Base-by-base conservation (phyloP, 2,113 vertebrate genomes). In the Myxocyprinus asiaticus region DNA sequence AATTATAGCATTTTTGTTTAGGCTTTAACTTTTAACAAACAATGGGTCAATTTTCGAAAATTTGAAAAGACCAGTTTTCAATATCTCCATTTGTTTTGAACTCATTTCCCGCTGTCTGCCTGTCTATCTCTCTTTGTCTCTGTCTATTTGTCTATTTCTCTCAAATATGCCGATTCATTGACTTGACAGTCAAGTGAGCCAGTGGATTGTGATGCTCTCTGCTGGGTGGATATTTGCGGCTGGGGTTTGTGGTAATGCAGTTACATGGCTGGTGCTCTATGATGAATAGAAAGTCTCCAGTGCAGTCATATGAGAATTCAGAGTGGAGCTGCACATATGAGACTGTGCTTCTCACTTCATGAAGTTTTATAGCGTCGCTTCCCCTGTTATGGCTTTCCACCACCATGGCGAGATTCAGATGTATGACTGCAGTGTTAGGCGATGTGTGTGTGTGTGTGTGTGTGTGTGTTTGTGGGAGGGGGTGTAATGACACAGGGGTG, bases 221-320 rank as follows among this genome's bases (percentile, higher is more conserved):
- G 22, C 22, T 33, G 22, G 22, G 22, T 33, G 22, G 71, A 80
- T 79, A 17, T 79, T 67, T 86, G 64, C 63, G 64, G 79, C 71
- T 51, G 11, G 51, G 22, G 56, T 61, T 77, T 53, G 76, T 83
- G 80, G 73, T 67, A 22, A 81, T 78, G 72, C 79, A 77, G 84
- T 83, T 76, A 84, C 68, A 67, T 59, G 72, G 66, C 79, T 76
- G 81, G 66, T 84, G 69, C 63, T 80, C 64, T 11, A 42, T 80
- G 77, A 86, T 87, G 78, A 86, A 83, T 75, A 82, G 83, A 80
- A 77, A 63, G 53, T 83, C 55, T 84, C 69, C 55, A 73, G 66
- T 65, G 69, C 61, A 51, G 14, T 83, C 55, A 77, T 84, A 81
- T 80, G 72, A 84, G 42, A 85, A 65, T 72, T 82, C 69, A 77